Percentiles rank a stretch among this genome's conserved stretches.
phyloP scores from a whole-genome alignment of 2,113 vertebrate genomes.

The Polypterus bichir region DNA sequence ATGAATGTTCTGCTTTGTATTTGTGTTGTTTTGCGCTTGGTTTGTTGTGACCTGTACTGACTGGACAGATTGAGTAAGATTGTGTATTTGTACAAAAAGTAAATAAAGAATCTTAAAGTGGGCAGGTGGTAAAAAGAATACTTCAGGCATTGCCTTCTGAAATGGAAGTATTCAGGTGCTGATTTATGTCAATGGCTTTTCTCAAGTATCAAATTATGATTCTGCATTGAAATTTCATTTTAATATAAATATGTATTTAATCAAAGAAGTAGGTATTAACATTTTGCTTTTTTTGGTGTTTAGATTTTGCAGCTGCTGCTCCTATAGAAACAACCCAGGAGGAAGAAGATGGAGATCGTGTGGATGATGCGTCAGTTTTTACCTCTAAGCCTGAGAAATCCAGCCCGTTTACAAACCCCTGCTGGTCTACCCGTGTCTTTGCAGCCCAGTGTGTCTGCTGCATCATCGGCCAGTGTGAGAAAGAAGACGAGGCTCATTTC shows the following conservation, averaged over 20 bases:
- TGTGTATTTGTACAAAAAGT: too few relatives aligned
- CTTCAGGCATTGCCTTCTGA: too few relatives aligned
- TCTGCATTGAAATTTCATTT: background rate
- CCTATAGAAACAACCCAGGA: constrained; percentile 60
- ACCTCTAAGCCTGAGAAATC: constrained; percentile 44
- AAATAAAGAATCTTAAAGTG: too few relatives aligned
- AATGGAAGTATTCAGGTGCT: too few relatives aligned
- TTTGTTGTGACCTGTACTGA: too few relatives aligned
- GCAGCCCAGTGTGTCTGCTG: constrained; percentile 76
- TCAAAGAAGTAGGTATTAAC: too few relatives aligned
- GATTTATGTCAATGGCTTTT: too few relatives aligned
- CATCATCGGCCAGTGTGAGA: constrained; percentile 70
- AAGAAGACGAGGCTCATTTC: constrained; percentile 60
- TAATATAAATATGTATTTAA: background rate
- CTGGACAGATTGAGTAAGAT: too few relatives aligned
- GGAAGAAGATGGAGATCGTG: constrained; percentile 55
- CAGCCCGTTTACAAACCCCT: constrained; percentile 65
- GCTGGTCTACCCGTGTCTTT: constrained; percentile 81
- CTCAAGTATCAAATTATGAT: background rate
- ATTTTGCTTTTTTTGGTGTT: constrained; percentile 19
- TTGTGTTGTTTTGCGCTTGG: too few relatives aligned
- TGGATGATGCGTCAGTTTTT: constrained; percentile 63
- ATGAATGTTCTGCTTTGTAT: too few relatives aligned
- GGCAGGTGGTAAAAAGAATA: too few relatives aligned
- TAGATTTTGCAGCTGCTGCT: constrained; percentile 46